Evolutionary conservation across 2,888 invertebrate genomes (phyloP).

Genomic region (Halictus quadricinctus): DNA sequence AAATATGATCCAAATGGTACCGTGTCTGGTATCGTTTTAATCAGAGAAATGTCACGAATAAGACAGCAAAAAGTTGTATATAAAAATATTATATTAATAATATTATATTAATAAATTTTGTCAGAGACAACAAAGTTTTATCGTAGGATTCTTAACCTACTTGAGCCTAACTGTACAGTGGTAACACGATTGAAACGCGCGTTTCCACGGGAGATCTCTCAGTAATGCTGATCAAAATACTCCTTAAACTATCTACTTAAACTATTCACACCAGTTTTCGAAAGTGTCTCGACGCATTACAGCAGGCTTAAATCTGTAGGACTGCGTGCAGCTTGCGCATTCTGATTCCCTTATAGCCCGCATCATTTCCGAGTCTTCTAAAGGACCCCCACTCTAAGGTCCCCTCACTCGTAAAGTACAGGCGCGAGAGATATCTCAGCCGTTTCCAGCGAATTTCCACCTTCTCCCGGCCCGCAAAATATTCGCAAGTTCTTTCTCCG

Average conservation of each 20-base stretch:
- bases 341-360: constrained; percentile 35
- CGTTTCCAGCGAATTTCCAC: constrained; percentile 38
- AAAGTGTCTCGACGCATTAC: not conserved
- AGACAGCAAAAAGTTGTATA: too few relatives aligned
- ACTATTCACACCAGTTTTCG: not conserved
- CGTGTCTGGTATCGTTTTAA: too few relatives aligned
- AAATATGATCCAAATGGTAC: too few relatives aligned
- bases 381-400: constrained; percentile 39
- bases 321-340: not conserved
- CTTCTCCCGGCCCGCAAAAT: constrained; percentile 17
- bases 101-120: too few relatives aligned
- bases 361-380: constrained; percentile 33
- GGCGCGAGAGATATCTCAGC: constrained; percentile 24
- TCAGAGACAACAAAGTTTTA: too few relatives aligned
- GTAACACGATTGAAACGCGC: too few relatives aligned
- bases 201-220: too few relatives aligned
- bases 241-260: not conserved
- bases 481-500: constrained; percentile 27
- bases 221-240: too few relatives aligned
- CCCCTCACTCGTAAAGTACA: constrained; percentile 51
- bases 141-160: too few relatives aligned
- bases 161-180: too few relatives aligned
- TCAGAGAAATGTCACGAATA: too few relatives aligned
- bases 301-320: not conserved
- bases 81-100: too few relatives aligned